phyloP scores from a whole-genome alignment of 2,888 invertebrate genomes.

The Brenthis daphne region DNA sequence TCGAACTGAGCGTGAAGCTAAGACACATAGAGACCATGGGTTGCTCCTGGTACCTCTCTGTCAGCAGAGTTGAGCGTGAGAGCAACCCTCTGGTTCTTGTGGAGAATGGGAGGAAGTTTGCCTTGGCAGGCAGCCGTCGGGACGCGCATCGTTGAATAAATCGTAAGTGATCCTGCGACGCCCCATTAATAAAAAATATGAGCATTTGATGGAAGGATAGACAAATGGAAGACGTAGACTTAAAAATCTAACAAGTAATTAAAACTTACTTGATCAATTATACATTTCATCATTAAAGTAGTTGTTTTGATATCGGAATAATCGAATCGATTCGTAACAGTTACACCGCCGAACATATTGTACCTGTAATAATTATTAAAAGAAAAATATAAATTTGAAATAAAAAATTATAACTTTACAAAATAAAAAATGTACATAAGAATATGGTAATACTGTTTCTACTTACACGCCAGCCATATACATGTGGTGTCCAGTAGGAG shows the following conservation, averaged over 20 bases:
- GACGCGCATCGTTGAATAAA: too few species aligned
- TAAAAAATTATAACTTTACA: background rate
- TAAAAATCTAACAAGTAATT: background rate
- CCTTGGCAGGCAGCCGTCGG: too few species aligned
- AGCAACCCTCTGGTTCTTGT: too few species aligned
- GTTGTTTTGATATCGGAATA: slow-evolving; percentile 76
- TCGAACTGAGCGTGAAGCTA: too few species aligned
- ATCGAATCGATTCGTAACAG: slow-evolving; percentile 75
- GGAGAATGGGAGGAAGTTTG: too few species aligned
- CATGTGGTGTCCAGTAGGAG: slow-evolving; percentile 84
- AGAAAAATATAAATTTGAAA: background rate
- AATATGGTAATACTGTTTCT: background rate
- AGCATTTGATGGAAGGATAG: too few species aligned
- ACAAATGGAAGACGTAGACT: too few species aligned
- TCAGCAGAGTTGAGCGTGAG: too few species aligned
- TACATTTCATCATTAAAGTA: slow-evolving; percentile 82
- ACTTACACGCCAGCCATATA: slow-evolving; percentile 84
- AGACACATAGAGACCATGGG: too few species aligned
- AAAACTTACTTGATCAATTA: slow-evolving; percentile 76
- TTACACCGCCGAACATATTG: slow-evolving; percentile 83
- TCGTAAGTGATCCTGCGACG: too few species aligned
- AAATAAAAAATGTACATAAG: background rate
- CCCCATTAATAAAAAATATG: too few species aligned
- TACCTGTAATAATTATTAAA: slow-evolving; percentile 63
- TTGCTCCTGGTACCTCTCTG: too few species aligned